Base-by-base conservation (phyloP, 2,797 vertebrate species). In the Hyperoplus immaculatus region DNA sequence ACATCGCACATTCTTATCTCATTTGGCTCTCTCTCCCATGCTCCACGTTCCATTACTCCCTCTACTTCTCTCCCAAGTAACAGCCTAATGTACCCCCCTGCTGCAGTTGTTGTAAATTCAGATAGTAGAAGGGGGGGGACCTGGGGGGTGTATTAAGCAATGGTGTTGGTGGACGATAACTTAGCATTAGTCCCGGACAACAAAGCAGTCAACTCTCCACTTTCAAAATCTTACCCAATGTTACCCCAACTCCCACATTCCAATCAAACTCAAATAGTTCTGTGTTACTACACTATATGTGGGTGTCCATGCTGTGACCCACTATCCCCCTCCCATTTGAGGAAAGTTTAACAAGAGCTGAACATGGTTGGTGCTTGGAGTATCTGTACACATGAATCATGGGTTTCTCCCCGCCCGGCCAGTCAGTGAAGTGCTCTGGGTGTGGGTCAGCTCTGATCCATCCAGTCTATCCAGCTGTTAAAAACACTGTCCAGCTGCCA, bases 1-100 rank as follows among this genome's bases (percentile, higher is more conserved):
- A 60, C 83, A 89, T 85, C 38, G 1, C 62, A 73, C 68, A 82
- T 75, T 87, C 87, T 93, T 93, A 93, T 94, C 91, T 92, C 51
- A 77, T 78, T 87, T 92, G 87, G 81, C 77, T 70, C 51, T 64
- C 46, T 53, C 72, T 80, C 64, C 63, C 53, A 57, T 46, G 75
- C 57, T 79, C 65, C 61, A 54, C 46, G 46, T 85, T 88, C 76
- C 85, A 87, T 54, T 15, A 87, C 69, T 83, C 78, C 58, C 6
- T 76, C 38, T 75, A 9, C 75, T 76, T 58, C 63, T 56, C 72
- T 66, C 69, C 72, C 13, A 15, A 56, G 69, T 83, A 84, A 85
- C 71, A 39, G 11, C 57, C 51, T 11, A 45, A 72, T 74, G 49
- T 65, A 3, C n/a, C 18, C 57, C 66, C 6, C 10, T 45, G 43